Evolutionary conservation across 2,113 vertebrate genomes (phyloP).

Genomic region (Heptranchias perlo): DNA sequence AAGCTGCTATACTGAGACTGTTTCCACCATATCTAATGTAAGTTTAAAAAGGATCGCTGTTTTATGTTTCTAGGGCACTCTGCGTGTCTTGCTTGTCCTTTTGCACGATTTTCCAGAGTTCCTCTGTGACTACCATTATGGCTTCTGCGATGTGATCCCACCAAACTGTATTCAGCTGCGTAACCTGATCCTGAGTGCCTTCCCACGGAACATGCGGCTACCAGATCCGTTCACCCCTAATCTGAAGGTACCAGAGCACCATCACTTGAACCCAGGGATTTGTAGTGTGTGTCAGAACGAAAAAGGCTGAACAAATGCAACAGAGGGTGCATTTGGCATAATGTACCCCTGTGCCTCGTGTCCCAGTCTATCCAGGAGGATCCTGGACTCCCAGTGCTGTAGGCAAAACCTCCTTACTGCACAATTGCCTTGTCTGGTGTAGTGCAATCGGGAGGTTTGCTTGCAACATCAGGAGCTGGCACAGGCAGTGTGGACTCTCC

Average conservation of each 20-base stretch:
- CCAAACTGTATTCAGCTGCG: conserved; percentile 98
- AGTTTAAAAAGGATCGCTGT: not conserved
- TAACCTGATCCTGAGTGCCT: conserved; percentile 99
- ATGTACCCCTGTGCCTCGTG: not conserved
- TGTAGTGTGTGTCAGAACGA: not conserved
- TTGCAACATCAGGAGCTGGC: not conserved
- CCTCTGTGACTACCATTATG: conserved; percentile 97
- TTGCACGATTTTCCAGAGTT: conserved; percentile 98
- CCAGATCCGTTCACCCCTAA: conserved; percentile 98
- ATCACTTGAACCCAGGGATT: not conserved
- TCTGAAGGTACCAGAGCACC: conserved; percentile 73
- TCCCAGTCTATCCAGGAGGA: not conserved
- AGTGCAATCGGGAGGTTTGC: not conserved
- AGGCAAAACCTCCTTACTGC: not conserved
- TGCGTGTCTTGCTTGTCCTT: conserved; percentile 91
- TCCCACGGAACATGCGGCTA: conserved; percentile 98
- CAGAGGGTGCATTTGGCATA: no score
- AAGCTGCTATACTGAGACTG: not conserved
- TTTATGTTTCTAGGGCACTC: conserved; percentile 71
- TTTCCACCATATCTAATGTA: not conserved
- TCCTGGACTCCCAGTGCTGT: not conserved
- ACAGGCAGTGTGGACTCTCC: not conserved
- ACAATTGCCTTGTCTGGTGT: not conserved
- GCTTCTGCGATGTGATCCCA: conserved; percentile 97
- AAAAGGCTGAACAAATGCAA: not conserved